Evolutionary conservation across 2,113 vertebrate genomes (phyloP).

Genomic region (Crotalus tigris): DNA sequence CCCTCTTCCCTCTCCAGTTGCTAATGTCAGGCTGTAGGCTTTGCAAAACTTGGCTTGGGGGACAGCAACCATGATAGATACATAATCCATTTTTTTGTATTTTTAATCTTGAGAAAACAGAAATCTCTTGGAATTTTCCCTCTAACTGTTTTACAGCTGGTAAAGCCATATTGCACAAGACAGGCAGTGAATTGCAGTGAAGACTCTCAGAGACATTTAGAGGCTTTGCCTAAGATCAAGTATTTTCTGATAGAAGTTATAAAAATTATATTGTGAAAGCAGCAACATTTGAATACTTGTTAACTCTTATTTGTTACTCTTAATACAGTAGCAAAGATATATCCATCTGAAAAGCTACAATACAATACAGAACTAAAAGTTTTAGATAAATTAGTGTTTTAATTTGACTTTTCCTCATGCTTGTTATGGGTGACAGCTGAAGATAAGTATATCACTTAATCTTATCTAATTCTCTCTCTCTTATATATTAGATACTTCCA

Average conservation of each 20-base stretch:
- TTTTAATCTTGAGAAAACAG: background rate
- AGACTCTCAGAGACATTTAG: background rate
- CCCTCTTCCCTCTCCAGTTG: too few relatives aligned
- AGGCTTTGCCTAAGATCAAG: background rate
- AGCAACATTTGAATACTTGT: background rate
- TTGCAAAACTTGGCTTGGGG: background rate
- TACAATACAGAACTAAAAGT: background rate
- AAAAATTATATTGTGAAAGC: background rate
- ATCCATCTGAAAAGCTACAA: background rate
- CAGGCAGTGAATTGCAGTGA: background rate
- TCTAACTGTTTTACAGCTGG: background rate
- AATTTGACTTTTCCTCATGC: background rate
- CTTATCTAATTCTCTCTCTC: background rate
- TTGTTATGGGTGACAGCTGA: background rate
- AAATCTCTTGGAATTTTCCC: background rate
- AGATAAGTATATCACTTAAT: background rate
- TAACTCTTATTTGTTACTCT: background rate
- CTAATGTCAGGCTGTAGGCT: background rate
- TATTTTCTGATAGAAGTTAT: background rate
- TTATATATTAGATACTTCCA: background rate
- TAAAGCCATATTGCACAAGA: background rate
- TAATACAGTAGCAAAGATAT: background rate
- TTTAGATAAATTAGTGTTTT: background rate
- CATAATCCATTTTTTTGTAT: background rate
- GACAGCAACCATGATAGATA: background rate